These are phyloP conservation scores for Zaprionus taronus DNA, from an alignment of 1,140 invertebrate species.

Conservation along the genomic window DNA sequence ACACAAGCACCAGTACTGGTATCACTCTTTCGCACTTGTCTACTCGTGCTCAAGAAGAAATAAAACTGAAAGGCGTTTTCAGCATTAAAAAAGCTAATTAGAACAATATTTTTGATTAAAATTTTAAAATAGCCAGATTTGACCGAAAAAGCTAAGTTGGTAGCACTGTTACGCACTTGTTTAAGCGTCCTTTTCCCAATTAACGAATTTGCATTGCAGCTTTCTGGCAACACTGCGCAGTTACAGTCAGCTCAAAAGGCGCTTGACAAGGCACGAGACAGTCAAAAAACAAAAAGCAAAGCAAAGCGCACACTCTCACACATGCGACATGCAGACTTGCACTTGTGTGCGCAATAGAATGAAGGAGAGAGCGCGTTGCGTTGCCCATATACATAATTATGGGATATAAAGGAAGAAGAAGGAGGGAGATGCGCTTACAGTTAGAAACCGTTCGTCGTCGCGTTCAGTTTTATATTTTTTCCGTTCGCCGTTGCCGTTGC, in stretches of 20 bases:
- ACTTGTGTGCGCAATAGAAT: background rate
- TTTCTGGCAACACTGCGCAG: constrained; percentile 8
- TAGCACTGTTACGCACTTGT: background rate
- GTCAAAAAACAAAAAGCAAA: constrained; percentile 2
- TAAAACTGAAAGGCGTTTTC: too few relatives aligned
- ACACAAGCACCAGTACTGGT: too few relatives aligned
- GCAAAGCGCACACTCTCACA: background rate
- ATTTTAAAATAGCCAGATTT: too few relatives aligned
- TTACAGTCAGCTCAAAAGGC: background rate
- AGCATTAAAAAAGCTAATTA: too few relatives aligned
- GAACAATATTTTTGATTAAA: too few relatives aligned
- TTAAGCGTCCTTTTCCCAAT: background rate
- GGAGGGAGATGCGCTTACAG: constrained; percentile 36
- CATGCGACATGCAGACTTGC: background rate
- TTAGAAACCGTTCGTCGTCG: constrained; percentile 37
- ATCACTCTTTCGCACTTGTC: too few relatives aligned
- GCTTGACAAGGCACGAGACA: background rate
- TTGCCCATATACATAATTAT: background rate
- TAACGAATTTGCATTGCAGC: background rate
- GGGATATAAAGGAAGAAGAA: constrained; percentile 13
- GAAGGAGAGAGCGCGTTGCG: background rate
- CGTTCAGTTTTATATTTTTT: constrained; percentile 16
- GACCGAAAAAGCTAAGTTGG: too few relatives aligned
- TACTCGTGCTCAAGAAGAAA: too few relatives aligned
- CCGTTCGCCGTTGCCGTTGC: constrained; percentile 8